These are phyloP conservation scores for Uropetala carovei DNA, from an alignment of 2,888 invertebrate species.

Conservation along the genomic window DNA sequence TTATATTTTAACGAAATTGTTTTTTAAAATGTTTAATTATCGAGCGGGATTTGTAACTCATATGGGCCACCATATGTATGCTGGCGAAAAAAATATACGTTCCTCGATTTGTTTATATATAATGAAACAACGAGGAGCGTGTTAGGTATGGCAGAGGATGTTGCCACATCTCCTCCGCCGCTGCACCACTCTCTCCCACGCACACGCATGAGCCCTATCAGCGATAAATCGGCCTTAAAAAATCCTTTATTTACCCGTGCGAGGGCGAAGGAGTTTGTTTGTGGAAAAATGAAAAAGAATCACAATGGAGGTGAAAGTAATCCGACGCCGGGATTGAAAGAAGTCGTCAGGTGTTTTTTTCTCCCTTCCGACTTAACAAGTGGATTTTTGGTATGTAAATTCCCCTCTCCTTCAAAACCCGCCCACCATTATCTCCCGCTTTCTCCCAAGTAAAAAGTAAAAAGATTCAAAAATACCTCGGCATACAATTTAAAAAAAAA, in stretches of 20 bases:
- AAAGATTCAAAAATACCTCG: background rate
- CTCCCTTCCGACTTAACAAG: background rate
- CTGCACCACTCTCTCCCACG: background rate
- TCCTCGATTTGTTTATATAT: background rate
- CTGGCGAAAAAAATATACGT: no score
- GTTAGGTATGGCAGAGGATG: background rate
- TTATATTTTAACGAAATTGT: no score
- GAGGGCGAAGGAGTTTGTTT: background rate
- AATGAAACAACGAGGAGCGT: background rate
- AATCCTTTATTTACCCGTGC: background rate
- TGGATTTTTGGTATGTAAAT: background rate
- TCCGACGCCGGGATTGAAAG: slow-evolving; percentile 5
- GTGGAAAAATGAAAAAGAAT: background rate
- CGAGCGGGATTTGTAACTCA: no score
- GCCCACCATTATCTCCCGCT: background rate
- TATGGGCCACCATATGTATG: no score
- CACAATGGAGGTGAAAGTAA: background rate
- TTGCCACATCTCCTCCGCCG: background rate
- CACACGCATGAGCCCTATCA: background rate
- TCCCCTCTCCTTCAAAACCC: background rate
- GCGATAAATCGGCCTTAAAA: slow-evolving; percentile 7
- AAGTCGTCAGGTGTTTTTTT: background rate
- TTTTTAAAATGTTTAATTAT: no score
- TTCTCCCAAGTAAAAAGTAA: background rate
- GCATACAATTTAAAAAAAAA: no score